Evolutionary conservation across 2,888 invertebrate genomes (phyloP).

Genomic region (Drosophila nr. perissopoda): DNA sequence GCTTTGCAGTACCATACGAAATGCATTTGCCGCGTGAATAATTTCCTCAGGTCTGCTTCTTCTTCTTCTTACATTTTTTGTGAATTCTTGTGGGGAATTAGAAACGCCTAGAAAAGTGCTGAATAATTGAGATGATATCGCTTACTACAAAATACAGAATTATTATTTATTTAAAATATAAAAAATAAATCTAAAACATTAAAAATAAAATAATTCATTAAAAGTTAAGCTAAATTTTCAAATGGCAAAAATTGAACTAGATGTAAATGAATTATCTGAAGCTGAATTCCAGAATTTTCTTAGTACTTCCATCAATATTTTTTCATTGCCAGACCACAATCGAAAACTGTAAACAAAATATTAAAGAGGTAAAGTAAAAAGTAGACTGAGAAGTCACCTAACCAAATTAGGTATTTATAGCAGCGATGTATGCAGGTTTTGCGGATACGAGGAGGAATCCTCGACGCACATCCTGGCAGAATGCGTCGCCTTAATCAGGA

Average conservation of each 20-base stretch:
- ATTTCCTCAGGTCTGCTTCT: neutral
- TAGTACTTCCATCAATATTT: neutral
- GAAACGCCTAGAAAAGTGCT: neutral
- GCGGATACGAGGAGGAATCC: too few species aligned
- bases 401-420: too few species aligned
- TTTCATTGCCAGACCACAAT: neutral
- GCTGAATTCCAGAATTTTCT: neutral
- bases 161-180: neutral
- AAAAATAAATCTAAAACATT: neutral
- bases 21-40: constrained; percentile 24
- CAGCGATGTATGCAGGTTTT: too few species aligned
- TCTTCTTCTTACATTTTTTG: neutral
- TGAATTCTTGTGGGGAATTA: neutral
- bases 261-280: neutral
- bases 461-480: too few species aligned
- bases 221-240: neutral
- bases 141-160: neutral
- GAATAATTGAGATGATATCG: neutral
- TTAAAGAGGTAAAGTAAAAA: neutral
- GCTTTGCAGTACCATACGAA: constrained; percentile 12
- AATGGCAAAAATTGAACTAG: accelerated
- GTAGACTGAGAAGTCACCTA: too few species aligned
- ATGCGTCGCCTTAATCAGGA: too few species aligned
- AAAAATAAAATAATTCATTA: neutral
- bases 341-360: neutral